phyloP scores from a whole-genome alignment of 2,797 vertebrate species.

The Gambelia wislizenii region DNA sequence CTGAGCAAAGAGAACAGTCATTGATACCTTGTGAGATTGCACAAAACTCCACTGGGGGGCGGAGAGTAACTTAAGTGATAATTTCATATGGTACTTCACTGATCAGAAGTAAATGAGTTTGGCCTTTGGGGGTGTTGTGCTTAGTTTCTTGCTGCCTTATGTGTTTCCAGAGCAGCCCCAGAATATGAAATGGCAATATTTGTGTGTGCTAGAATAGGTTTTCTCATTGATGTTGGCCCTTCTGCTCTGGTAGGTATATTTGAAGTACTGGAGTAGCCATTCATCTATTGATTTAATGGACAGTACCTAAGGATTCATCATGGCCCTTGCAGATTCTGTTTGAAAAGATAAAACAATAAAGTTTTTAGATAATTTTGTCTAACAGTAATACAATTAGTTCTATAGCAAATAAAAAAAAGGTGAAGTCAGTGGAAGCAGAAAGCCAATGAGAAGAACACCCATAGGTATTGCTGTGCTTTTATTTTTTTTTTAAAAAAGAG shows the following conservation, averaged over 20 bases:
- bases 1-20: not conserved
- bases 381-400: not conserved
- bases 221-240: not conserved
- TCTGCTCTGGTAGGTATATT: not conserved
- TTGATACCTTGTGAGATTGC: not conserved
- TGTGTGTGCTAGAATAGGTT: not conserved
- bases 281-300: not conserved
- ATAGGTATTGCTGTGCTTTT: not conserved
- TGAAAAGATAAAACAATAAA: not conserved
- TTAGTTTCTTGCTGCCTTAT: not conserved
- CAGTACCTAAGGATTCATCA: not conserved
- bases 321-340: not conserved
- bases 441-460: not conserved
- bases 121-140: not conserved
- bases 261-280: not conserved
- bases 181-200: slow-evolving; percentile 1
- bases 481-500: not conserved
- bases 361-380: not conserved
- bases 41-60: not conserved
- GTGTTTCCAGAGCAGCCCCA: not conserved
- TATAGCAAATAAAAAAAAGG: not conserved
- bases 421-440: not conserved
- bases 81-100: not conserved
- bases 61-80: slow-evolving; percentile 22
- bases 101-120: slow-evolving; percentile 6